Evolutionary conservation across 1,140 invertebrate genomes (phyloP), one percentile per base, ranked within the genome.

Genomic region (Onthophagus taurus): DNA sequence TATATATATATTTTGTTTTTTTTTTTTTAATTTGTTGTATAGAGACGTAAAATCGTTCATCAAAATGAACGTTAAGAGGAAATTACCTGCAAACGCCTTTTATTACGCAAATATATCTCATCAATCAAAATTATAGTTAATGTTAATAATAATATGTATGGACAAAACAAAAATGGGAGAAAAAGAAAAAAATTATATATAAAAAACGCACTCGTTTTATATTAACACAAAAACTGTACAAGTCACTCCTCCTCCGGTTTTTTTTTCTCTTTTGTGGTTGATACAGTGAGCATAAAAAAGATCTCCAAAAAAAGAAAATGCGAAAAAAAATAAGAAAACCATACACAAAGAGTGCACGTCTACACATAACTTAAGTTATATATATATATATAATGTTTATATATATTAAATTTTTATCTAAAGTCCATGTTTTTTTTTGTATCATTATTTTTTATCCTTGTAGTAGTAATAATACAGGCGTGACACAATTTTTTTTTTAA

Each of bases 341-440:
- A 41, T 41, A 41, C 38, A 41, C 38, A 37, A 37, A 41, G 16
- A 41, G 38, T 41, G 38, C 38, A 41, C 38, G 21, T 50, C 38
- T 47, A 42, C 39, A 50, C 39, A 47, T 51, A 39, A 44, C 42
- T 47, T 47, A 47, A 41, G 18, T 38, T n/a, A 17, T 26, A 20
- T 44, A 44, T 38, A 37, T 37, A 37, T 35, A 26, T 33, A 48
- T 24, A 44, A 35, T 26, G 44, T 33, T 49, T 36, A 34, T 34
- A n/a, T n/a, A 33, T 44, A 34, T 44, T 33, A 44, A 41, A 41
- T 16, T 23, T 41, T 41, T 41, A 41, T 41, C 38, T 41, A 41
- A 37, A 21, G 38, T 41, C 38, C 38, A 41, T 29, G 24, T 41
- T 23, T 41, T 41, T 41, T 26, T 21, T 11, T n/a, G 6, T 26